Percentiles rank a stretch among this genome's conserved stretches.
phyloP scores from a whole-genome alignment of 2,888 invertebrate species.

The Neoascia interrupta region DNA sequence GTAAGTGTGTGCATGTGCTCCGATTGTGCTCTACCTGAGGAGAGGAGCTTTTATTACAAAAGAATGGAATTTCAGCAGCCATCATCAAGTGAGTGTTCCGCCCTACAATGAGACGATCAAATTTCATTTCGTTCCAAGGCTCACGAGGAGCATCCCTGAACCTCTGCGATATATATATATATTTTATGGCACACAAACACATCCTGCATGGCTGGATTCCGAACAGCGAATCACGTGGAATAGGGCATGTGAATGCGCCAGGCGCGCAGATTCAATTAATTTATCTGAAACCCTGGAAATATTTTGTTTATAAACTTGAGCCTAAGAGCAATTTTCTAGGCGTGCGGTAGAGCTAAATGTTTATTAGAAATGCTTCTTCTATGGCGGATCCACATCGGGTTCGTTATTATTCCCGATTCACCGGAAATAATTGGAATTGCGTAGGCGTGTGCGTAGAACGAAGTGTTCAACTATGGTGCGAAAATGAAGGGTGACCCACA shows the following conservation, averaged over 20 bases:
- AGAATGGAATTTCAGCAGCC: constrained; percentile 56
- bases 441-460: background rate
- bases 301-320: constrained; percentile 56
- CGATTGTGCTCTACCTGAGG: too few relatives aligned
- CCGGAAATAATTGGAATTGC: constrained; percentile 44
- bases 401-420: constrained; percentile 42
- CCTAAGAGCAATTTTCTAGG: constrained; percentile 33
- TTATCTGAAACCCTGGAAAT: constrained; percentile 48
- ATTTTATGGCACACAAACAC: too few relatives aligned
- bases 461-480: constrained; percentile 1
- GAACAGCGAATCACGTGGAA: constrained; percentile 22
- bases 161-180: too few relatives aligned
- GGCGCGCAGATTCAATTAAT: constrained; percentile 61
- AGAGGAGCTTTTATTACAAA: constrained; percentile 56
- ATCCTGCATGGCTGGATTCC: too few relatives aligned
- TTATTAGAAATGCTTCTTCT: constrained; percentile 36
- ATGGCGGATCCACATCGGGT: background rate
- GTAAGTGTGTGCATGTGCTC: too few relatives aligned
- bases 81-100: constrained; percentile 23
- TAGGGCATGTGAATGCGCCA: constrained; percentile 28
- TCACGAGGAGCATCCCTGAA: too few relatives aligned
- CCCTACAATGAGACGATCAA: constrained; percentile 39
- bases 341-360: constrained; percentile 40
- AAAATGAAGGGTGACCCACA: background rate
- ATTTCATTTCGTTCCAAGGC: constrained; percentile 42